These are phyloP conservation scores for Metacarcinus magister DNA, from an alignment of 2,888 invertebrate species.

Conservation along the genomic window DNA sequence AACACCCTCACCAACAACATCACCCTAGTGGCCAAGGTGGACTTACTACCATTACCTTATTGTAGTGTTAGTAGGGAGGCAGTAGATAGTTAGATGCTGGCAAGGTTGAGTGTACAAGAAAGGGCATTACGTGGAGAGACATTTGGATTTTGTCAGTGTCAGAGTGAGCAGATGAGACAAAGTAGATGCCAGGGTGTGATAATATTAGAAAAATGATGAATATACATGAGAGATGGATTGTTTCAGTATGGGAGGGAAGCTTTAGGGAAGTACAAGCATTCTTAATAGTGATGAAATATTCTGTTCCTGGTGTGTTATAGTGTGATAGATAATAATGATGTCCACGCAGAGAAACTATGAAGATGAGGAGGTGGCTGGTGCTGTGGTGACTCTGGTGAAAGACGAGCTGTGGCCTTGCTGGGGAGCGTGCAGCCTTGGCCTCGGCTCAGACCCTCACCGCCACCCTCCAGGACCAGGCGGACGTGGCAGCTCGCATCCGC, in stretches of 20 bases:
- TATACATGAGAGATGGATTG: background rate
- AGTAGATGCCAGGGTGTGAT: background rate
- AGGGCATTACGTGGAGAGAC: too few species aligned
- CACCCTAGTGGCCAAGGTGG: constrained; percentile 63
- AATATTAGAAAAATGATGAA: background rate
- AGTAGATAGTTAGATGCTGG: background rate
- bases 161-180: too few species aligned
- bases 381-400: constrained; percentile 52
- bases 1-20: constrained; percentile 68
- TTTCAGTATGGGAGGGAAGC: background rate
- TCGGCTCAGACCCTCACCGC: constrained; percentile 55
- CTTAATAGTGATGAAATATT: too few species aligned
- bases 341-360: constrained; percentile 57
- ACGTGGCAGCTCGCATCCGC: constrained; percentile 63
- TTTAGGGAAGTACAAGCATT: background rate
- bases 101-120: background rate
- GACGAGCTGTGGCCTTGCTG: constrained; percentile 52
- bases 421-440: constrained; percentile 68
- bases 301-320: background rate
- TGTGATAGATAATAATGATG: background rate
- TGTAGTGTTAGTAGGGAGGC: background rate
- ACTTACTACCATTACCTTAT: background rate
- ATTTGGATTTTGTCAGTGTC: too few species aligned
- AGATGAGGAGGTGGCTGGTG: constrained; percentile 65
- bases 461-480: constrained; percentile 66